A percentile compares a stretch with the other conserved stretches of the same genome.
phyloP scores from a whole-genome alignment of 2,888 invertebrate genomes.

The Drosophila meridiana region DNA sequence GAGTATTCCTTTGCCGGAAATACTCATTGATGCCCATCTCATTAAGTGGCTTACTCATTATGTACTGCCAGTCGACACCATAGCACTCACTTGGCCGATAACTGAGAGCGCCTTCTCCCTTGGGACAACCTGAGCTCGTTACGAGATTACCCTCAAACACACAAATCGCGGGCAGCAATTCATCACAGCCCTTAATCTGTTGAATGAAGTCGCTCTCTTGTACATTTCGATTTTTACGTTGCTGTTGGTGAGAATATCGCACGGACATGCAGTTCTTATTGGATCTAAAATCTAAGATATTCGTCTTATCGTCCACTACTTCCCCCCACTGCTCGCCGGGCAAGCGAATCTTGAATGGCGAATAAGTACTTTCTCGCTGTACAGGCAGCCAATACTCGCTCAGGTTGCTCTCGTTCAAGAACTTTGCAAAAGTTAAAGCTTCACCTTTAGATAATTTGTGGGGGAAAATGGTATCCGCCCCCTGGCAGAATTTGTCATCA shows the following conservation, averaged over 20 bases:
- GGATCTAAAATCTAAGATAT: constrained; percentile 53
- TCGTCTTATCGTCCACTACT: constrained; percentile 44
- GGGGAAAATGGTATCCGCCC: constrained; percentile 61
- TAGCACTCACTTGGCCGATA: constrained; percentile 77
- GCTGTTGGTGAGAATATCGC: background rate
- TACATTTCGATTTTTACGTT: background rate
- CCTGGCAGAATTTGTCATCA: constrained; percentile 73
- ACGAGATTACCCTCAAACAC: constrained; percentile 60
- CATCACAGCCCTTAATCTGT: constrained; percentile 37
- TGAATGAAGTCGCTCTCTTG: background rate
- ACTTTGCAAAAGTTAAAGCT: constrained; percentile 1
- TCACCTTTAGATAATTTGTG: constrained; percentile 32
- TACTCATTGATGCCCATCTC: constrained; percentile 59
- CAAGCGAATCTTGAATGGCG: constrained; percentile 83
- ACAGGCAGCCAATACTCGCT: constrained; percentile 86
- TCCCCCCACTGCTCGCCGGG: constrained; percentile 85
- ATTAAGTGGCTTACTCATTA: background rate
- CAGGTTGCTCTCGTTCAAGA: constrained; percentile 50
- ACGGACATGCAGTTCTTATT: constrained; percentile 70
- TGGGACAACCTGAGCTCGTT: constrained; percentile 67
- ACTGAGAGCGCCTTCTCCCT: constrained; percentile 67
- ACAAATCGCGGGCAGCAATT: constrained; percentile 77
- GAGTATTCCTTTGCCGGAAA: constrained; percentile 57
- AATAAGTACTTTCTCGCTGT: constrained; percentile 81
- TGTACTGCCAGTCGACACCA: constrained; percentile 63